Evolutionary conservation across 1,140 invertebrate species (phyloP).

Genomic region (Lycorma delicatula): DNA sequence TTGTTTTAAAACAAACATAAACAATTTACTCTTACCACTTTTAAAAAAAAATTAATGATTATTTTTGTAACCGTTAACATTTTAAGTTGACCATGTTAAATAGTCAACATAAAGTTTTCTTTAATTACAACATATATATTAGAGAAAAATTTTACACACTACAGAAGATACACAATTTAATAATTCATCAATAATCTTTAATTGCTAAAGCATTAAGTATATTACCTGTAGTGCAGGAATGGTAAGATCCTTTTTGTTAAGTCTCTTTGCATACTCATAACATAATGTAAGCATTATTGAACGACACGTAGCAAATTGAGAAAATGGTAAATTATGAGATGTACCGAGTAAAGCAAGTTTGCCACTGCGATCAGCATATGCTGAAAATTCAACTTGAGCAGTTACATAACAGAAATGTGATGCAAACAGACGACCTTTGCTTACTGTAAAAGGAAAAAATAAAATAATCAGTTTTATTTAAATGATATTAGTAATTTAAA

Average conservation of each 20-base stretch:
- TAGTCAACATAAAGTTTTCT: too few relatives aligned
- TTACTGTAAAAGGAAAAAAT: conserved; percentile 34
- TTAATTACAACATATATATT: too few relatives aligned
- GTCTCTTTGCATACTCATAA: conserved; percentile 83
- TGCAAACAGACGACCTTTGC: conserved; percentile 68
- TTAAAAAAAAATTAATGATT: too few relatives aligned
- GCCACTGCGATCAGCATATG: conserved; percentile 47
- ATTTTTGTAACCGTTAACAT: too few relatives aligned
- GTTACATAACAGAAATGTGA: conserved; percentile 92
- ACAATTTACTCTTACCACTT: too few relatives aligned
- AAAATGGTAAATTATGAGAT: conserved; percentile 49
- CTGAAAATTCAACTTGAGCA: conserved; percentile 67
- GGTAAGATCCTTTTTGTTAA: conserved; percentile 65
- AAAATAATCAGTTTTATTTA: background rate
- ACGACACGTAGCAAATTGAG: conserved; percentile 67
- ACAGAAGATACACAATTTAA: too few relatives aligned
- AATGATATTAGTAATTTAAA: too few relatives aligned
- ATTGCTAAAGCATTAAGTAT: too few relatives aligned
- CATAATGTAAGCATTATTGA: conserved; percentile 91
- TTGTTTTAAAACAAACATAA: too few relatives aligned
- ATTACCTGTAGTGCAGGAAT: conserved; percentile 60
- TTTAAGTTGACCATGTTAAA: too few relatives aligned
- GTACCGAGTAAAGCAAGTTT: conserved; percentile 76
- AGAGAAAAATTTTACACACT: too few relatives aligned
- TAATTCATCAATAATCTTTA: too few relatives aligned